phyloP scores from a whole-genome alignment of 2,797 vertebrate species.

The Pelochelys cantorii region DNA sequence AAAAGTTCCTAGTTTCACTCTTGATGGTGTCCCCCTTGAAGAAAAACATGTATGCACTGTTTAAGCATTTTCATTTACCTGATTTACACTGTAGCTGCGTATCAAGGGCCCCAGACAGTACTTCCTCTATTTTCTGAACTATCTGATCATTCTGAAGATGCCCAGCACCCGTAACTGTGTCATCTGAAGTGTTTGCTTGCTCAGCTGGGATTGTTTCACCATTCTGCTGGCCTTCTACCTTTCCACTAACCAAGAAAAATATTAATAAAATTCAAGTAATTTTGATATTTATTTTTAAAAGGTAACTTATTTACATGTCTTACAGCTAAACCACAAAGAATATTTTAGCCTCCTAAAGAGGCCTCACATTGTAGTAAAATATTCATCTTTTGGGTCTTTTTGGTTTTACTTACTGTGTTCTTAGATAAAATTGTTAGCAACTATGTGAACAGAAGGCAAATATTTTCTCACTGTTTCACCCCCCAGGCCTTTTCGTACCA shows the following conservation, averaged over 20 bases:
- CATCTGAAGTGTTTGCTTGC: slow-evolving; percentile 79
- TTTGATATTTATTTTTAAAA: not conserved
- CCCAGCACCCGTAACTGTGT: slow-evolving; percentile 77
- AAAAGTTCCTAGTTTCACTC: not conserved
- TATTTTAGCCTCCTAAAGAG: not conserved
- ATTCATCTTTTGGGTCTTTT: not conserved
- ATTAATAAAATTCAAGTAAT: slow-evolving; percentile 47
- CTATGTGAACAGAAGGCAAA: not conserved
- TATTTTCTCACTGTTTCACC: not conserved
- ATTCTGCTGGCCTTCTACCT: slow-evolving; percentile 83
- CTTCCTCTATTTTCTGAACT: slow-evolving; percentile 82
- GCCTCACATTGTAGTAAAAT: not conserved
- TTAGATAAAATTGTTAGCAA: not conserved
- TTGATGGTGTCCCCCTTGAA: not conserved
- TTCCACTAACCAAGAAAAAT: slow-evolving; percentile 80
- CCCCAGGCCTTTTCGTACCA: not conserved
- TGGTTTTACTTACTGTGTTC: not conserved
- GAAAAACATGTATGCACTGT: not conserved
- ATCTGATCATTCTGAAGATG: slow-evolving; percentile 80
- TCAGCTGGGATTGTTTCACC: slow-evolving; percentile 79
- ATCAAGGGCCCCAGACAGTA: slow-evolving; percentile 80
- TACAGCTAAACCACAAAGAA: not conserved
- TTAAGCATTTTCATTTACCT: slow-evolving; percentile 77
- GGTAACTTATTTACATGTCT: not conserved
- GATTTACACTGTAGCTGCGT: slow-evolving; percentile 86